These are phyloP conservation scores for Hyperoplus lanceolatus DNA, from an alignment of 2,797 vertebrate genomes.

Conservation along the genomic window DNA sequence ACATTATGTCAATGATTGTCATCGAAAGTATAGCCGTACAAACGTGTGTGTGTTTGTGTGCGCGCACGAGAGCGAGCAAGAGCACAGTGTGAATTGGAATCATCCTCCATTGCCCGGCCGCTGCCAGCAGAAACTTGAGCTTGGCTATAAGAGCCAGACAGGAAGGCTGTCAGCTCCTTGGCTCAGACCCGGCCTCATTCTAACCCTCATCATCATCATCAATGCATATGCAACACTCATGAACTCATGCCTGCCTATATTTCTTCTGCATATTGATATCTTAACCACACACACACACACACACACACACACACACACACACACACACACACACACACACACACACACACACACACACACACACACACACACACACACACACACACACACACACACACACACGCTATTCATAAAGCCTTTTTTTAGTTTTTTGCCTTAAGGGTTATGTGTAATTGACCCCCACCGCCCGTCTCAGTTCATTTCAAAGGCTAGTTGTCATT, in stretches of 20 bases:
- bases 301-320: too few relatives aligned
- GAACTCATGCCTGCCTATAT: constrained; percentile 33
- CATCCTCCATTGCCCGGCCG: constrained; percentile 50
- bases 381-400: neutral
- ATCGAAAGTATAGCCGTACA: too few relatives aligned
- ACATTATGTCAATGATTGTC: too few relatives aligned
- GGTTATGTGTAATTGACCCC: constrained; percentile 54
- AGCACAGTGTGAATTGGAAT: constrained; percentile 69
- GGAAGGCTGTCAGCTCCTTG: constrained; percentile 69
- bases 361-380: too few relatives aligned
- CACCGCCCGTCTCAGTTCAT: constrained; percentile 39
- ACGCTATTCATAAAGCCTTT: neutral
- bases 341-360: too few relatives aligned
- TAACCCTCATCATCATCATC: neutral
- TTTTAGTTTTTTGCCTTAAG: constrained; percentile 25
- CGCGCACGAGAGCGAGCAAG: constrained; percentile 23
- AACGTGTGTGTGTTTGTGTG: neutral
- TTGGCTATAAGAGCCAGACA: constrained; percentile 76
- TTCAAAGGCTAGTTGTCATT: constrained; percentile 62
- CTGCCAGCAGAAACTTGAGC: constrained; percentile 83
- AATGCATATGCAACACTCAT: constrained; percentile 43
- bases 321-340: neutral
- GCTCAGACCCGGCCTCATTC: constrained; percentile 42
- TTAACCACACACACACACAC: neutral
- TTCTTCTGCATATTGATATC: constrained; percentile 38